Evolutionary conservation across 2,797 vertebrate genomes (phyloP).

Genomic region (Acipenser ruthenus): DNA sequence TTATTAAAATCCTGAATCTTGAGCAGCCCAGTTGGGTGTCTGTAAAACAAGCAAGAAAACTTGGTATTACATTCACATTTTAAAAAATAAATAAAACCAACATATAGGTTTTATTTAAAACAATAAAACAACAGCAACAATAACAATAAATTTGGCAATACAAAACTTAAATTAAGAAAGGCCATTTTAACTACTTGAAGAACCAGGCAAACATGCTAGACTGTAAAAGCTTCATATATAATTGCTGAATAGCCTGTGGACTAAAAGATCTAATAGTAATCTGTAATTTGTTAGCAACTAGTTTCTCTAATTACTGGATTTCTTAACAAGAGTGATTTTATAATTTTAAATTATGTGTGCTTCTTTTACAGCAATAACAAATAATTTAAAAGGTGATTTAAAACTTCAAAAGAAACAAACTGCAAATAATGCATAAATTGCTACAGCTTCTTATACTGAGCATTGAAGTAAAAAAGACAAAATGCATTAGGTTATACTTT

Average conservation of each 20-base stretch:
- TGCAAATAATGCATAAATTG: no score
- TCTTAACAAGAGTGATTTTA: slow-evolving; percentile 37
- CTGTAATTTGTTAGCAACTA: slow-evolving; percentile 47
- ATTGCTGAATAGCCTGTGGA: slow-evolving; percentile 55
- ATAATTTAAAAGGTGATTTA: not conserved
- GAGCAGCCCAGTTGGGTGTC: slow-evolving; percentile 92
- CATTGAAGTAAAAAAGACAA: no score
- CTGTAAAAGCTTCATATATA: slow-evolving; percentile 49
- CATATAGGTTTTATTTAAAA: not conserved
- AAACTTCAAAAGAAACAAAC: not conserved
- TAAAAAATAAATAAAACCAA: not conserved
- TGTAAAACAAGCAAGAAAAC: slow-evolving; percentile 46
- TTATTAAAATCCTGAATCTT: slow-evolving; percentile 84
- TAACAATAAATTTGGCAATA: no score
- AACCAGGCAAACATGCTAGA: slow-evolving; percentile 27
- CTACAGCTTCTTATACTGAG: no score
- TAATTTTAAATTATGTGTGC: slow-evolving; percentile 33
- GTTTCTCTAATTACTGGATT: slow-evolving; percentile 50
- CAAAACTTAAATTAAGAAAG: not conserved
- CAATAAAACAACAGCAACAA: no score
- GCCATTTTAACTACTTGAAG: not conserved
- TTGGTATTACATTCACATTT: not conserved
- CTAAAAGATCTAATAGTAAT: slow-evolving; percentile 47
- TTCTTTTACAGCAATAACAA: slow-evolving; percentile 25
- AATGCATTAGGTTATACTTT: no score